These are phyloP conservation scores for Rachycentron canadum DNA, from an alignment of 2,797 vertebrate genomes.

Conservation along the genomic window DNA sequence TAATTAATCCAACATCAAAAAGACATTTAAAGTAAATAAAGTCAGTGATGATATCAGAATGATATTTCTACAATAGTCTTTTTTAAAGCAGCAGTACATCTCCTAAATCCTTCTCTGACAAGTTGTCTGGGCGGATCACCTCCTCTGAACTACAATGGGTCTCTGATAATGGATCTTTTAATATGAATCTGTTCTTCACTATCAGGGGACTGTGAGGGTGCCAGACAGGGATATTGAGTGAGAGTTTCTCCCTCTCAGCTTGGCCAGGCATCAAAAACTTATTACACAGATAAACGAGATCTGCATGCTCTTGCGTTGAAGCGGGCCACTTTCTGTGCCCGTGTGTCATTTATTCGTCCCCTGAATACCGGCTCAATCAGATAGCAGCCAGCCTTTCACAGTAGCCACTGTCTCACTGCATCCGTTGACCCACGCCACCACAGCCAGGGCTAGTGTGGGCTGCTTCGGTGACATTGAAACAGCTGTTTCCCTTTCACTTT, in stretches of 20 bases:
- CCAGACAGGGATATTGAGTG: slow-evolving; percentile 68
- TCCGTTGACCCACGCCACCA: slow-evolving; percentile 54
- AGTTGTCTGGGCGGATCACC: slow-evolving; percentile 37
- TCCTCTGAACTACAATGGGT: slow-evolving; percentile 35
- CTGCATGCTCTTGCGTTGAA: slow-evolving; percentile 12
- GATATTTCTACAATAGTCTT: background rate
- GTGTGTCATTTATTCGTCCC: slow-evolving; percentile 62
- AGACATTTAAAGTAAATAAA: background rate
- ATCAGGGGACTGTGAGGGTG: slow-evolving; percentile 56
- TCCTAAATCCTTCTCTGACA: slow-evolving; percentile 23
- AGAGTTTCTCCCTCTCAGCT: slow-evolving; percentile 58
- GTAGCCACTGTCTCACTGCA: slow-evolving; percentile 50
- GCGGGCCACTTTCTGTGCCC: slow-evolving; percentile 41
- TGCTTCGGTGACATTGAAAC: slow-evolving; percentile 13
- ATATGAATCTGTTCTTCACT: slow-evolving; percentile 65
- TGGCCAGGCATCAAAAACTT: slow-evolving; percentile 59
- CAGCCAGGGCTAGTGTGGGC: slow-evolving; percentile 11
- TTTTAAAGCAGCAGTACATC: slow-evolving; percentile 23
- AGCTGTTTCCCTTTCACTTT: slow-evolving; percentile 27
- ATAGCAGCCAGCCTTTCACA: slow-evolving; percentile 57
- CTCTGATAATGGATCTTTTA: slow-evolving; percentile 78
- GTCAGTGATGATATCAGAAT: slow-evolving; percentile 10
- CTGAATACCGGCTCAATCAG: slow-evolving; percentile 70
- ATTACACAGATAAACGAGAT: slow-evolving; percentile 76
- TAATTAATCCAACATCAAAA: background rate